Conservation (phyloP, 1,140 invertebrate genomes). For the Drosophila nebulosa region DNA sequence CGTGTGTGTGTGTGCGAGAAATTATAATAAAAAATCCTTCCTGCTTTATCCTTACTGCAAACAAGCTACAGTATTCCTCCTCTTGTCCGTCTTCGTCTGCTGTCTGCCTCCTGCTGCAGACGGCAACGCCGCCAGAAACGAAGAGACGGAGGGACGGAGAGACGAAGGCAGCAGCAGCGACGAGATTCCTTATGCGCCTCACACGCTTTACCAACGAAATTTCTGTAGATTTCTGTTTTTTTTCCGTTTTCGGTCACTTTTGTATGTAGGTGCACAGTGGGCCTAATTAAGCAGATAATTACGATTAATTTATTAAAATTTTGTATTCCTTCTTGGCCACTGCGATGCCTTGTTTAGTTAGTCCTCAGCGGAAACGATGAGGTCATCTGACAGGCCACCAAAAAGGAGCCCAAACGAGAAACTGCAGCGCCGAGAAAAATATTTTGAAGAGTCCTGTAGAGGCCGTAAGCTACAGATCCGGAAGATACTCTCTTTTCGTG, state of each 20-base stretch:
- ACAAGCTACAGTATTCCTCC: constrained; percentile 26
- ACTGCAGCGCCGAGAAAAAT: too few species aligned
- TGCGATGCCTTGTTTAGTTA: not conserved
- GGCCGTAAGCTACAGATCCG: too few species aligned
- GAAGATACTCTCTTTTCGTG: too few species aligned
- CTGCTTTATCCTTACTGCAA: constrained; percentile 45
- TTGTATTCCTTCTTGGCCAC: not conserved
- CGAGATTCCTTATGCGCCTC: constrained; percentile 18
- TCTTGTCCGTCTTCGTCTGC: not conserved
- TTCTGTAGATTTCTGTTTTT: constrained; percentile 1
- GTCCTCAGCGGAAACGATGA: too few species aligned
- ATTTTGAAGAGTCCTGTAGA: too few species aligned
- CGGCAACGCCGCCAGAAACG: constrained; percentile 2
- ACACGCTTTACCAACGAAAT: constrained; percentile 11
- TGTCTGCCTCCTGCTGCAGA: constrained; percentile 1
- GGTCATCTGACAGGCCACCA: too few species aligned
- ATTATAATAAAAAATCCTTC: constrained; percentile 54
- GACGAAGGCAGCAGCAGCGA: not conserved
- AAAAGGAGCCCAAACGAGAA: too few species aligned
- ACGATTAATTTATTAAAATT: not conserved
- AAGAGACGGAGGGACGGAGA: too few species aligned
- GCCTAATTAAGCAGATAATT: not conserved
- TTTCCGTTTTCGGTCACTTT: not conserved
- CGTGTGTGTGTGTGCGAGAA: constrained; percentile 27
- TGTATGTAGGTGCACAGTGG: constrained; percentile 7